Evolutionary conservation across 2,797 vertebrate genomes (phyloP).

Genomic region (Myripristis jacobus): DNA sequence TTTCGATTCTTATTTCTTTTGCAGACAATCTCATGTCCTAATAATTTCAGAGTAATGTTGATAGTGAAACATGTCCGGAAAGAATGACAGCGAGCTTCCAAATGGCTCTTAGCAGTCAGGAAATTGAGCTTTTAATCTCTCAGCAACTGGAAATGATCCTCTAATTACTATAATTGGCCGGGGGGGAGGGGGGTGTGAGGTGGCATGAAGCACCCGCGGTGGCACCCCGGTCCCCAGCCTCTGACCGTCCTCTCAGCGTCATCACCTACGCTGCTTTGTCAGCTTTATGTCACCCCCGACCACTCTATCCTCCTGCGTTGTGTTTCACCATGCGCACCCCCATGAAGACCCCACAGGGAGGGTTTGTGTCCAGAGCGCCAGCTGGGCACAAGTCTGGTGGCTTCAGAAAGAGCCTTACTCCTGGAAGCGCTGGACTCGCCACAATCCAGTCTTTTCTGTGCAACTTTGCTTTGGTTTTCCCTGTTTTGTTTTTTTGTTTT

Average conservation of each 20-base stretch:
- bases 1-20: slow-evolving; percentile 3
- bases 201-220: slow-evolving; percentile 45
- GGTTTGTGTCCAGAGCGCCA: slow-evolving; percentile 18
- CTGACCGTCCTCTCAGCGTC: slow-evolving; percentile 58
- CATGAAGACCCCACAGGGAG: slow-evolving; percentile 44
- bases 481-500: too few relatives aligned
- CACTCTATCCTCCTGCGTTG: slow-evolving; percentile 55
- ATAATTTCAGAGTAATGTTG: slow-evolving; percentile 19
- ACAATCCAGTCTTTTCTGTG: too few relatives aligned
- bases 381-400: slow-evolving; percentile 2
- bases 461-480: too few relatives aligned
- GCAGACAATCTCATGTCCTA: neutral
- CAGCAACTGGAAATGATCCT: slow-evolving; percentile 62
- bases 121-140: slow-evolving; percentile 69
- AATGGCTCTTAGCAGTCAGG: slow-evolving; percentile 30
- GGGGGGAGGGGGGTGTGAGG: slow-evolving; percentile 49
- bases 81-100: neutral
- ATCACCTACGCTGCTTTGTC: slow-evolving; percentile 53
- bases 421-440: neutral
- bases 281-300: slow-evolving; percentile 42
- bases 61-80: slow-evolving; percentile 28
- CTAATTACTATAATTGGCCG: slow-evolving; percentile 77
- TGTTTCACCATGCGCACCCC: slow-evolving; percentile 51
- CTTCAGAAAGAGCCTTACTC: slow-evolving; percentile 22
- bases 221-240: slow-evolving; percentile 55